Base-by-base conservation (phyloP, 2,797 vertebrate genomes). In the Chelon auratus region DNA sequence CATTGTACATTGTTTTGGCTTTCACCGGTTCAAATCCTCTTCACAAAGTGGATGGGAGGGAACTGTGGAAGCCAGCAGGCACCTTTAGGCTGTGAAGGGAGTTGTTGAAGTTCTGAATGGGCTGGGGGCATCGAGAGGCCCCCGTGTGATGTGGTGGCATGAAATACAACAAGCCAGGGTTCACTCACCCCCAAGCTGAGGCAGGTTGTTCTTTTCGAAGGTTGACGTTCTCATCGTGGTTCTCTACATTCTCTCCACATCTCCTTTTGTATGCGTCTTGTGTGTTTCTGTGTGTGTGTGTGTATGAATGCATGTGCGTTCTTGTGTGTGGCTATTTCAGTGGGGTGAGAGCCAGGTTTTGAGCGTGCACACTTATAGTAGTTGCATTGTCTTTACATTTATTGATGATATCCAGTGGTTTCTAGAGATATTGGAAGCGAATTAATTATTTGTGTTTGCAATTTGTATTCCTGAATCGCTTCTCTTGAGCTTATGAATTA, bases 131-230 rank as follows among this genome's bases (percentile, higher is more conserved):
- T 24, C 1, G 17, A 84, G 83, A 79, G 92, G 87, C 75, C 88
- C 88, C 86, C 75, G 63, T 0, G 54, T 93, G 91, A 92, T 91
- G 88, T 58, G 86, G 58, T 85, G 86, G 82, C 91, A 92, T 92
- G 92, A 93, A 92, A 92, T 89, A 76, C 90, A 82, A 90, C 86
- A 87, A 89, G 87, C 80, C 91, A 91, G 87, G 78, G 90, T 91
- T 92, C 92, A 87, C 40, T 84, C 82, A 84, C 84, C 90, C 81
- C 78, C 30, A 65, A 80, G 36, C 80, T 39, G 67, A 81, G 59
- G 82, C 83, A 84, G 77, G 82, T 85, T 90, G 91, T 87, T 87
- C 90, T 89, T 92, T 90, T 90, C 26, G 47, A 78, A 79, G 83
- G 83, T 78, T 80, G 51, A 63, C 47, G 50, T 65, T 83, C 75